Base-by-base conservation (phyloP, 2,888 invertebrate genomes). In the Tortricodes alternella region DNA sequence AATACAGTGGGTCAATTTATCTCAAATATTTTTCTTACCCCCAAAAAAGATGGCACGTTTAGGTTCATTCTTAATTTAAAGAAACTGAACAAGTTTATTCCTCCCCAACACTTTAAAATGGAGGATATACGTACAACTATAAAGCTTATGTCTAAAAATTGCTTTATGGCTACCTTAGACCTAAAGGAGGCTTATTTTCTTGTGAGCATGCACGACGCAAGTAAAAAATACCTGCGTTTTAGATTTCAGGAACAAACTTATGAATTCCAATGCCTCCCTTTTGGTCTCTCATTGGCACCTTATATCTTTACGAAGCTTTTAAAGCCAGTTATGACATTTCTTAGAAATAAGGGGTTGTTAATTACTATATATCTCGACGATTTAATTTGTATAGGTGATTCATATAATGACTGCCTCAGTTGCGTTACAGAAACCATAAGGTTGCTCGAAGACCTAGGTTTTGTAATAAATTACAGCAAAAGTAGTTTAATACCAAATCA, bases 11-110 rank as follows among this genome's bases (percentile, higher is more conserved):
- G 44, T 0, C 55, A 55, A 18, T 55, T 24, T 11, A 1, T 55
- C 4, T 55, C 55, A 4, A 38, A 21, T 7, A 37, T 43, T 3
- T 58, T 57, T 19, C 23, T 57, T 8, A 39, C 23, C 2, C 58
- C 52, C 21, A 58, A 58, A 41, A 19, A 23, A 0, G 46, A 59
- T 16, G 62, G 59, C 2, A 23, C 43, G 1, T 39, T 16, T 19
- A 16, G 59, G 1, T 62, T 59, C 32, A 62, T 62, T 24, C 19
- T 59, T 6, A 62, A 62, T 18, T 27, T 62, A 15, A 60, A 62
- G 39, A 9, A 43, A 0, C 16, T 62, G 6, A 62, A 60, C 21
- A 58, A 60, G 19, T 58, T 56, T 37, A 41, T 62, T 23, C 0
- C 1, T 4, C 41, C 23, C 11, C 49, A n/a, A 46, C 62, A 60